Percentiles rank a stretch among this genome's conserved stretches.
Evolutionary conservation across 2,888 invertebrate genomes (phyloP).

Genomic region (Rhyacophila evoluta): DNA sequence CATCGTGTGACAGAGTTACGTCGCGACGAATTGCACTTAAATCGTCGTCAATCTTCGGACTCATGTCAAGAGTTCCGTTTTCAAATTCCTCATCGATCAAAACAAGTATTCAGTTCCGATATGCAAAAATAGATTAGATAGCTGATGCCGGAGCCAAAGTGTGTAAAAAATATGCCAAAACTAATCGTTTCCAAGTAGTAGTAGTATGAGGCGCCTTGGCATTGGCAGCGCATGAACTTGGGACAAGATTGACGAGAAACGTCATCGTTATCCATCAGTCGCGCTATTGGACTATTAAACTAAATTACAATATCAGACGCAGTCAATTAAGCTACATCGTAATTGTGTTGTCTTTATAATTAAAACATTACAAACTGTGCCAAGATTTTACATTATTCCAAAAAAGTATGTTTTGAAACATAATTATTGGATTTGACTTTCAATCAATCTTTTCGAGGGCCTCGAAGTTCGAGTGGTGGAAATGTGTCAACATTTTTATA

Average conservation of each 20-base stretch:
- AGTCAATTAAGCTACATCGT: not conserved
- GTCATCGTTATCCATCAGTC: not conserved
- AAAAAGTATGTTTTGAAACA: no score
- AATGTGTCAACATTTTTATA: no score
- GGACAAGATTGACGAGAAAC: not conserved
- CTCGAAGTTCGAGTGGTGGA: no score
- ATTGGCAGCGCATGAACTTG: not conserved
- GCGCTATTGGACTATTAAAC: not conserved
- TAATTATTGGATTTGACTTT: no score
- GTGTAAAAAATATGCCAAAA: slow-evolving; percentile 11
- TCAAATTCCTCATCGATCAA: not conserved
- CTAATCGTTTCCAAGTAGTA: slow-evolving; percentile 24
- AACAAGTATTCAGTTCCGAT: not conserved
- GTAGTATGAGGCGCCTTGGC: slow-evolving; percentile 11
- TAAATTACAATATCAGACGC: not conserved
- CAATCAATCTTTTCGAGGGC: no score
- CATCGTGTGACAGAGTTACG: no score
- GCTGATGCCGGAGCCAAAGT: not conserved
- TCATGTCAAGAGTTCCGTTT: not conserved
- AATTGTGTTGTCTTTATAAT: not conserved
- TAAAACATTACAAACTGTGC: not conserved
- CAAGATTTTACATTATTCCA: not conserved
- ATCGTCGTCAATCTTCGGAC: no score
- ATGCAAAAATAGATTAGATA: slow-evolving; percentile 5
- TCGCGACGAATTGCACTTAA: no score